Evolutionary conservation across 1,140 invertebrate species (phyloP), one percentile per base, ranked within the genome.

Genomic region (Drosophila azteca): DNA sequence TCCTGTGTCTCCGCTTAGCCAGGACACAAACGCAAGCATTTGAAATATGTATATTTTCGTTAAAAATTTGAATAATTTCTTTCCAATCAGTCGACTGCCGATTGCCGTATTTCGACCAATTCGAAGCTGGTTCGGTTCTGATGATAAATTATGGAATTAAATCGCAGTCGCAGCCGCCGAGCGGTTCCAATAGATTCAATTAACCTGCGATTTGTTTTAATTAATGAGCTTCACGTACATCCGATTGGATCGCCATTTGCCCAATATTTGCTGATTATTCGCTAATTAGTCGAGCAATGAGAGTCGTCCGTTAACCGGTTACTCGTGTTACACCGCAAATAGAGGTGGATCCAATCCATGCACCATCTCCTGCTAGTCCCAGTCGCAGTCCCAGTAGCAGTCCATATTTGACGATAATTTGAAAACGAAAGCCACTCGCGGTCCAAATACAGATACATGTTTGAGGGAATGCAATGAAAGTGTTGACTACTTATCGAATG

Each of bases 391-490:
- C n/a, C n/a, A n/a, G n/a, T n/a, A n/a, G 8, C 31, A 35, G 6
- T 39, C 35, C 35, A 13, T 13, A 39, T 39, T 11, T 39, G 35
- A 13, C 4, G 35, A 39, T 39, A 5, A 39, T 39, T 39, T 43
- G 52, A 74, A 74, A 74, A 49, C 71, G 70, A 74, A 74, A 74
- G 71, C 74, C 48, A 35, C 43, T 52, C 17, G 13, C 35, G 20
- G 6, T 13, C 41, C 48, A 48, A 54, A 15, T 54, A 31, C 44
- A 55, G 52, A 24, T 35, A 35, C 31, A 11, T 35, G 29, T 35
- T 35, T 35, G 3, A 9, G 31, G 51, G 44, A 49, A 49, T 57
- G 64, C 51, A 48, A 58, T 31, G 66, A 75, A 58, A 74, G 70
- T 59, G 53, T 49, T 35, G 53, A 59, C 71, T 75, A 41, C 59